Percentiles rank a stretch among this genome's conserved stretches.
Evolutionary conservation across 2,888 invertebrate species (phyloP).

Genomic region (Callyntrura sp.): DNA sequence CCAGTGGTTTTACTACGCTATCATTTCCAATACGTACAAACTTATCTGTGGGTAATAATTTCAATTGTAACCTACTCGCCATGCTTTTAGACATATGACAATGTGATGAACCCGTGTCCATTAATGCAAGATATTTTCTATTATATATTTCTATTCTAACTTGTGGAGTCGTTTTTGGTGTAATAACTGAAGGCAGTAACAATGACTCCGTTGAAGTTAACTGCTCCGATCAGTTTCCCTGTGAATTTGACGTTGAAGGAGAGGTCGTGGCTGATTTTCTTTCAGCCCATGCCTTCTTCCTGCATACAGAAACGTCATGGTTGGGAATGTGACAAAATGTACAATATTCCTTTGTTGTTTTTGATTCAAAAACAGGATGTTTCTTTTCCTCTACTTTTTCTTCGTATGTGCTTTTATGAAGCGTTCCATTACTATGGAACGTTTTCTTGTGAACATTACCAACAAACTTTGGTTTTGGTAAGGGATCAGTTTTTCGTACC

Average conservation of each 20-base stretch:
- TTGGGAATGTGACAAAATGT: neutral
- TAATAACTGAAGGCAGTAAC: neutral
- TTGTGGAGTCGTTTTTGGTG: slow-evolving; percentile 36
- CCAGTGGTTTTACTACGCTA: neutral
- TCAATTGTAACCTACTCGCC: neutral
- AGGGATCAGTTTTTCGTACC: neutral
- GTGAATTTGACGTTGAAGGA: neutral
- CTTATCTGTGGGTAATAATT: neutral
- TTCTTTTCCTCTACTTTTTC: too few relatives aligned
- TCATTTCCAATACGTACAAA: neutral
- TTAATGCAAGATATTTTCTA: neutral
- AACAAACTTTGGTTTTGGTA: neutral
- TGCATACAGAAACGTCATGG: neutral
- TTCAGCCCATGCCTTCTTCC: neutral
- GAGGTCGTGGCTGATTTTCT: too few relatives aligned
- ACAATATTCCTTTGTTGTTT: neutral
- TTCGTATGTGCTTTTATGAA: neutral
- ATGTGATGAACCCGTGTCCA: slow-evolving; percentile 6
- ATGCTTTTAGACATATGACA: neutral
- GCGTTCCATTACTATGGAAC: neutral
- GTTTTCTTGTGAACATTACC: too few relatives aligned
- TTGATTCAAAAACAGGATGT: too few relatives aligned
- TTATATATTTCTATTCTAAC: neutral
- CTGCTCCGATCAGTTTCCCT: neutral
- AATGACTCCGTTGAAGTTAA: neutral